Base-by-base conservation (phyloP, 2,113 vertebrate species). In the Myrmecobius fasciatus region DNA sequence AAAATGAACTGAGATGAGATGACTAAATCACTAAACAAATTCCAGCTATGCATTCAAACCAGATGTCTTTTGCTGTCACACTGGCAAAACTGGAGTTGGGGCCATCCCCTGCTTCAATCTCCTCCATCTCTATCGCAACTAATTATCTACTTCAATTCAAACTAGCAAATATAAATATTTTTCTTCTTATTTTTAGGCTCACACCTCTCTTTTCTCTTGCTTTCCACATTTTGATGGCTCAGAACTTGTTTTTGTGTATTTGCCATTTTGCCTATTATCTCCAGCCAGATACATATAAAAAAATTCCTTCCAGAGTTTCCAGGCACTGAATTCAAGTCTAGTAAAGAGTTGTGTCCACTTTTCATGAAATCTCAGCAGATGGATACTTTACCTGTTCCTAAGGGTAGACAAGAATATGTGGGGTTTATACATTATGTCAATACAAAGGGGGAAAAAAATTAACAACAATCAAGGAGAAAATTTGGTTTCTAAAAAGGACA, bases 401-500 rank as follows among this genome's bases (percentile, higher is more conserved):
- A n/a, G 60, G 88, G 67, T n/a, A 6, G 52, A 51, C 0, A 0
- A 91, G 48, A 90, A 60, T 91, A 53, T 43, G 1, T 36, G 89
- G 56, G 89, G 43, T 47, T 48, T 8, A 43, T 92, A 60, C 5
- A 7, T 43, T 46, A 5, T 36, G 28, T 67, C 36, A 96, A 89
- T 95, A 89, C 51, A 95, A 96, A 97, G 92, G 46, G 60, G 8
- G 25, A 20, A 56, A n/a, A 46, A 52, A 28, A 89, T 56, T 91
- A 89, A 91, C 92, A 91, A 93, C 96, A 91, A 56, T 93, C 54
- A 75, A 52, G 94, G 36, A 67, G 93, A 88, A 94, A 95, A 94
- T 52, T 4, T n/a, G 60, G 1, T 47, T 95, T 96, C 96, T 95
- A 91, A 95, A 91, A 94, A 96, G 91, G 95, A 60, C 36, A 75